These are phyloP conservation scores for Vidua macroura DNA, from an alignment of 2,113 vertebrate species.

Conservation along the genomic window DNA sequence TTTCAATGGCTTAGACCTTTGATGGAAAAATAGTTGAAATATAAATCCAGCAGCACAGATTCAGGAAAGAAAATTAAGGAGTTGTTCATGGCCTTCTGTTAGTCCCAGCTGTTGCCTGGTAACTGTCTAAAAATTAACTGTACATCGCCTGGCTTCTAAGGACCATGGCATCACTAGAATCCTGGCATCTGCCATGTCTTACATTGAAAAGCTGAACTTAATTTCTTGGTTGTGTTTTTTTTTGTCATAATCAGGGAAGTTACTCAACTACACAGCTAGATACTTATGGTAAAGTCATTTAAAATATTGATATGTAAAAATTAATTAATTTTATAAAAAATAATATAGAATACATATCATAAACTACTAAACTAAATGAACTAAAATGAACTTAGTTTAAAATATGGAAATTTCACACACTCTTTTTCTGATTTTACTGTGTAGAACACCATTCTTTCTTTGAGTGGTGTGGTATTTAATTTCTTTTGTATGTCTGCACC, in stretches of 20 bases:
- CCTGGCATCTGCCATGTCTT: neutral
- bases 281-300: neutral
- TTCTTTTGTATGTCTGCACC: neutral
- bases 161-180: neutral
- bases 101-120: slow-evolving; percentile 54
- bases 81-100: slow-evolving; percentile 11
- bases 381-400: neutral
- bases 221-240: neutral
- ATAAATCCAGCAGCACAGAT: slow-evolving; percentile 6
- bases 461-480: neutral
- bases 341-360: neutral
- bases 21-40: slow-evolving; percentile 5
- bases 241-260: neutral
- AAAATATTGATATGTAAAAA: neutral
- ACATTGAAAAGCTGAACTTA: neutral
- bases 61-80: slow-evolving; percentile 7
- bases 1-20: neutral
- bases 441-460: neutral
- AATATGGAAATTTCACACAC: neutral
- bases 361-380: neutral
- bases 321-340: neutral
- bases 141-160: slow-evolving; percentile 45
- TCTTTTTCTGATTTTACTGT: neutral
- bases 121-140: slow-evolving; percentile 60
- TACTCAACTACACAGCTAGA: neutral